Percentiles rank a stretch among this genome's conserved stretches.
Conservation (phyloP, 1,140 invertebrate species). For the Lepidurus packardi region DNA sequence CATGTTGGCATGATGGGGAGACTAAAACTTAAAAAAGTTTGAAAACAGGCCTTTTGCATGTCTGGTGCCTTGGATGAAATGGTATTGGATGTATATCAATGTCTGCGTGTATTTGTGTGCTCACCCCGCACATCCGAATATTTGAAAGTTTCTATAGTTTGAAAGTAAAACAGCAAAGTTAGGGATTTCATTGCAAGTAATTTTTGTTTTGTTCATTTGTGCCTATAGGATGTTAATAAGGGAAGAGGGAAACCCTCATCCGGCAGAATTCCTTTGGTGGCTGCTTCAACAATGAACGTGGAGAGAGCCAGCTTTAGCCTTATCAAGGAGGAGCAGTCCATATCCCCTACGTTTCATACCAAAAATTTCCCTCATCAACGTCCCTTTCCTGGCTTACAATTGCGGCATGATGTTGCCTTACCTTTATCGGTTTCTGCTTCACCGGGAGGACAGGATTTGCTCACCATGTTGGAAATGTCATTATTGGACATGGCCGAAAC, state of each 20-base stretch:
- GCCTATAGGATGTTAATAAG: background rate
- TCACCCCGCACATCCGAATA: background rate
- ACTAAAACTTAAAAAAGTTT: background rate
- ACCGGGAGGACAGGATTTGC: background rate
- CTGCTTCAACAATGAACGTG: background rate
- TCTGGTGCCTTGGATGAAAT: background rate
- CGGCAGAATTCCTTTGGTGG: background rate
- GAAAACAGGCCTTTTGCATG: background rate
- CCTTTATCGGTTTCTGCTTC: background rate
- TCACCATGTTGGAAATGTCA: constrained; percentile 9
- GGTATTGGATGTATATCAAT: background rate
- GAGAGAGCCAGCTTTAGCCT: constrained; percentile 18
- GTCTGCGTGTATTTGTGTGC: background rate
- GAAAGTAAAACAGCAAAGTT: background rate
- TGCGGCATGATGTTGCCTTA: background rate
- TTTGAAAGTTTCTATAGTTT: background rate
- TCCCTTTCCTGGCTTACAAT: background rate
- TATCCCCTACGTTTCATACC: constrained; percentile 1
- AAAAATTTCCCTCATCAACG: background rate
- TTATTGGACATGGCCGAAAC: background rate
- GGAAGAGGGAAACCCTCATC: constrained; percentile 2
- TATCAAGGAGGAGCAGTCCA: constrained; percentile 5
- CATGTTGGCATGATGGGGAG: background rate
- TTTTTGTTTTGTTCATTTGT: background rate
- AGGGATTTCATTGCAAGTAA: background rate